Evolutionary conservation across 2,113 vertebrate species (phyloP), one percentile per base, ranked within the genome.

Genomic region (Tupaia tana): DNA sequence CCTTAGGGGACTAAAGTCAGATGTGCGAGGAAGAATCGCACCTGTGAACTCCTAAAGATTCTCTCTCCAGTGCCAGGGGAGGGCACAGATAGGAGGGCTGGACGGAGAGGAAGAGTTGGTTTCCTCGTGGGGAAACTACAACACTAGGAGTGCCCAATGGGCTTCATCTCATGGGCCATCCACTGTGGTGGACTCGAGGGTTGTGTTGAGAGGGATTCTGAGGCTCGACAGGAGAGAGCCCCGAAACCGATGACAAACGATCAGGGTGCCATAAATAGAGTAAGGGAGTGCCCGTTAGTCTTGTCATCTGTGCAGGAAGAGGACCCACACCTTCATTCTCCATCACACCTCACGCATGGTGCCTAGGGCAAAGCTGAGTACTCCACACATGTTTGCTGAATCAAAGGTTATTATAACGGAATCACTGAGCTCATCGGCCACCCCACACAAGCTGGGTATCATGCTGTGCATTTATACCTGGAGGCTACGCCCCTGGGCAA

Each of bases 241-340:
- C 18, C 0, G 8, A 89, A 85, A 59, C 0, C 6, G 71, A 87
- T 91, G 25, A 67, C 83, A 27, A 31, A 54, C 43, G 69, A 43
- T 83, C 94, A 43, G 43, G 43, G 43, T 91, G 74, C 70, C 63
- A 3, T 0, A 9, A 13, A 56, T 27, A 56, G 64, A 83, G 71
- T 7, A 1, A 73, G 67, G 20, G 0, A 2, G 24, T 0, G 11
- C 29, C 12, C 15, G 19, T 8, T 58, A 7, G 12, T 64, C 24
- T 11, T 70, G 34, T 6, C 63, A 27, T 22, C 82, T 88, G 58
- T 58, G 15, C n/a, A 19, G 86, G 54, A 9, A 63, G 22, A n/a
- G 71, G 16, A 27, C 8, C n/a, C 69, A 59, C 29, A 31, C 19
- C 81, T 79, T 56, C 25, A 24, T 6, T 66, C 77, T 14, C 7